Conservation (phyloP, 2,797 vertebrate genomes). For the Gastrophryne carolinensis region DNA sequence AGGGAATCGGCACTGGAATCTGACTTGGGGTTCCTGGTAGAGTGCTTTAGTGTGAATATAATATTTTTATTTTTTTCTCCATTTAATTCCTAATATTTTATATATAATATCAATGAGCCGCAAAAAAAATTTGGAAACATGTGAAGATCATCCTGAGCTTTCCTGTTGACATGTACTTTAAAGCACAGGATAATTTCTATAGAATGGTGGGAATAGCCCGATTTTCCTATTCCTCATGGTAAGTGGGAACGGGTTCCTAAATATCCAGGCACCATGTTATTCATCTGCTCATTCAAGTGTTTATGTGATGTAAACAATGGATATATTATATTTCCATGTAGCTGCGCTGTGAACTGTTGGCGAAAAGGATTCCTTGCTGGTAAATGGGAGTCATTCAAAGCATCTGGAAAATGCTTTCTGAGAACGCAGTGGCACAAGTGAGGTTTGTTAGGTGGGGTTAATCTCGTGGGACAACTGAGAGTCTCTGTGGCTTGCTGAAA, state of each 20-base stretch:
- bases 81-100: too few species aligned
- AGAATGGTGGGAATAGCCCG: too few species aligned
- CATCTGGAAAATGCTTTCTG: constrained; percentile 35
- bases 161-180: too few species aligned
- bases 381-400: constrained; percentile 35
- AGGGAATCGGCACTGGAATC: too few species aligned
- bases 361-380: constrained; percentile 10
- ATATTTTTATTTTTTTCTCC: too few species aligned
- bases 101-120: too few species aligned
- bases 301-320: constrained; percentile 23
- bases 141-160: too few species aligned
- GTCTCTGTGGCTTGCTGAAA: constrained; percentile 12
- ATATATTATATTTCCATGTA: constrained; percentile 23
- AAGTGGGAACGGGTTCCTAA: neutral
- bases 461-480: constrained; percentile 19
- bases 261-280: constrained; percentile 4
- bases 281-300: neutral
- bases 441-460: constrained; percentile 10
- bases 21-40: too few species aligned
- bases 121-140: too few species aligned
- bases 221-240: too few species aligned
- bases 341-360: constrained; percentile 13
- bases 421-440: constrained; percentile 34
- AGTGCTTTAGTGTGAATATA: too few species aligned
- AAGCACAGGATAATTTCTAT: too few species aligned